Conservation (phyloP, 2,888 invertebrate species). For the Luperina testacea region DNA sequence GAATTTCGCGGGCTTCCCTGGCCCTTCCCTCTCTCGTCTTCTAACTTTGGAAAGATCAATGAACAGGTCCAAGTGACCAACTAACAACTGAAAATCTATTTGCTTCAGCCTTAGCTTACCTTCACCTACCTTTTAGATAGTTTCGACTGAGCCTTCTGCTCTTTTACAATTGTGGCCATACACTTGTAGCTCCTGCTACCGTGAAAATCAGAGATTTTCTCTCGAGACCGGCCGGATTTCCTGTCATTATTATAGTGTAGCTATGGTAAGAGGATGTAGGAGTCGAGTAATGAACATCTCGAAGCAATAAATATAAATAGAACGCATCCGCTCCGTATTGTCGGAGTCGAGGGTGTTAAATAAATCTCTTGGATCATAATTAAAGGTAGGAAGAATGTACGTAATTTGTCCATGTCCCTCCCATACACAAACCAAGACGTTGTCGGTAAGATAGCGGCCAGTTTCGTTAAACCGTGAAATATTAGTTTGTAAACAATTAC, state of each 20-base stretch:
- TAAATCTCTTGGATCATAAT: neutral
- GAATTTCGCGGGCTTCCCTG: no score
- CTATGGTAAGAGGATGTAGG: slow-evolving; percentile 18
- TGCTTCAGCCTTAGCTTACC: neutral
- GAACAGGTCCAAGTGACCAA: neutral
- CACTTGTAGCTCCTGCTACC: slow-evolving; percentile 54
- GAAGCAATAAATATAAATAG: slow-evolving; percentile 19
- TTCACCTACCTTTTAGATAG: neutral
- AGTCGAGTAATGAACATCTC: slow-evolving; percentile 6
- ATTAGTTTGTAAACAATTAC: neutral
- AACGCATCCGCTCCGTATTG: slow-evolving; percentile 28
- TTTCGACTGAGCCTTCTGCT: slow-evolving; percentile 33
- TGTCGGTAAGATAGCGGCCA: neutral
- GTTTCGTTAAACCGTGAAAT: neutral
- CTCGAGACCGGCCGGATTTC: slow-evolving; percentile 43
- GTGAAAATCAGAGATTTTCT: slow-evolving; percentile 57
- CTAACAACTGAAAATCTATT: neutral
- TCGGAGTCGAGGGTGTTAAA: slow-evolving; percentile 9
- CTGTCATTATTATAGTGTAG: slow-evolving; percentile 41
- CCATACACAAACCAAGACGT: neutral
- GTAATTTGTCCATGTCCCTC: neutral
- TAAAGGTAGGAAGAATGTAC: neutral
- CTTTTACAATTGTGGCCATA: neutral
- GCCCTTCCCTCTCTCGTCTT: no score
- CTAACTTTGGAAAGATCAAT: neutral